Percentiles rank a stretch among this genome's conserved stretches.
These are phyloP conservation scores for Anhinga rufa DNA, from an alignment of 2,113 vertebrate species.

Conservation along the genomic window DNA sequence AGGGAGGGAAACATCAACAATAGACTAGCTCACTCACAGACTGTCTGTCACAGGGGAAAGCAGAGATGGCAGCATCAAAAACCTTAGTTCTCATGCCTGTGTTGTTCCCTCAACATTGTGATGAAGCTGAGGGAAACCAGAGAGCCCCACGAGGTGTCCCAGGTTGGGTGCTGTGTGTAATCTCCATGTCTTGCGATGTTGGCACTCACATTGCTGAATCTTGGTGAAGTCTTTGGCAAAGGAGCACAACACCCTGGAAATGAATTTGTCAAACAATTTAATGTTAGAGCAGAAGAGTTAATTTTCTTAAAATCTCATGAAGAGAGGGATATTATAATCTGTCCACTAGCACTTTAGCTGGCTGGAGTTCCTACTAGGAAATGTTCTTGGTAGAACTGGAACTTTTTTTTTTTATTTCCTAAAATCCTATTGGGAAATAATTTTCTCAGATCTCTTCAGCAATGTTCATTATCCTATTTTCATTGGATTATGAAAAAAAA, in stretches of 20 bases:
- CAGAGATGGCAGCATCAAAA: not conserved
- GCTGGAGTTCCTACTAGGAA: not conserved
- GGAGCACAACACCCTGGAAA: not conserved
- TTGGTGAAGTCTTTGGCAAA: not conserved
- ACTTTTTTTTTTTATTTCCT: not conserved
- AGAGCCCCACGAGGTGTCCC: not conserved
- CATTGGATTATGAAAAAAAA: not conserved
- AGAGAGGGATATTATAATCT: not conserved
- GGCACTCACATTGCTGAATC: not conserved
- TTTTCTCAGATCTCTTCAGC: not conserved
- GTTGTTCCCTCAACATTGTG: accelerated
- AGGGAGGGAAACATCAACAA: not conserved
- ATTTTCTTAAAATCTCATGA: not conserved
- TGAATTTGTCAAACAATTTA: not conserved
- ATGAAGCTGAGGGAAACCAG: not conserved
- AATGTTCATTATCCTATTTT: not conserved
- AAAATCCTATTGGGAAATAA: not conserved
- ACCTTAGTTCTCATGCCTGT: not conserved
- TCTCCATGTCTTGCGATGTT: not conserved
- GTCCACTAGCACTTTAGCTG: not conserved
- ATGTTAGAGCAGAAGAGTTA: not conserved
- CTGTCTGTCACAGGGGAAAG: not conserved
- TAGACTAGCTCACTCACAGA: accelerated
- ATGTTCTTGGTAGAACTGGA: not conserved
- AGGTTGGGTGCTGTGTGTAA: not conserved